Base-by-base conservation (phyloP, 2,113 vertebrate species). In the Sinocyclocheilus anshuiensis region DNA sequence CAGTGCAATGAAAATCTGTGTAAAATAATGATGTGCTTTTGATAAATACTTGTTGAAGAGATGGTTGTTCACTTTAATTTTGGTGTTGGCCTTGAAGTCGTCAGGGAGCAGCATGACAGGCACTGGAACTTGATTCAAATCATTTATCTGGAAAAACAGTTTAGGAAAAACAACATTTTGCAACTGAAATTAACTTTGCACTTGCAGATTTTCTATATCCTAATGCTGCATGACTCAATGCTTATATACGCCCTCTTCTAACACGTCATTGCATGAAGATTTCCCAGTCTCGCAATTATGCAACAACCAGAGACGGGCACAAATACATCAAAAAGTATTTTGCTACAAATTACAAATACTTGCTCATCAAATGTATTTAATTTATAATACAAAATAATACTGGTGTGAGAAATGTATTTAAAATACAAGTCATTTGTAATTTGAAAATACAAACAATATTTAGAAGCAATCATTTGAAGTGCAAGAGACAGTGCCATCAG, bases 21-120 rank as follows among this genome's bases (percentile, higher is more conserved):
- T 15, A 81, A 42, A 67, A 48, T 26, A 59, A 59, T 22, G 63
- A 86, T 13, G 48, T 12, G 65, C 42, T 61, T 36, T 83, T 39
- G 39, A 39, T 45, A 67, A 90, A 87, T 92, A 97, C 97, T 97
- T 96, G 91, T 97, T 98, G 90, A 99, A 99, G 88, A 99, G 96
- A 88, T 99, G 97, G 90, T 99, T 98, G 94, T 97, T 98, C 83
- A 99, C 97, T 92, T 98, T 99, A 92, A 98, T 96, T 91, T 99
- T 99, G 42, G 96, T 97, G 94, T 96, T 98, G 87, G 97, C 97
- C 90, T 97, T 98, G 88, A 99, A 99, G 92, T 99, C 97, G 69
- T 99, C 97, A 0, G 97, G 97, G 55, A 99, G 94, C 59, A 99
- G 92, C 97, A 99, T 99, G 82, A 99, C 97, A 0, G 97, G 97